Evolutionary conservation across 1,140 invertebrate species (phyloP).

Genomic region (Belonocnema kinseyi): DNA sequence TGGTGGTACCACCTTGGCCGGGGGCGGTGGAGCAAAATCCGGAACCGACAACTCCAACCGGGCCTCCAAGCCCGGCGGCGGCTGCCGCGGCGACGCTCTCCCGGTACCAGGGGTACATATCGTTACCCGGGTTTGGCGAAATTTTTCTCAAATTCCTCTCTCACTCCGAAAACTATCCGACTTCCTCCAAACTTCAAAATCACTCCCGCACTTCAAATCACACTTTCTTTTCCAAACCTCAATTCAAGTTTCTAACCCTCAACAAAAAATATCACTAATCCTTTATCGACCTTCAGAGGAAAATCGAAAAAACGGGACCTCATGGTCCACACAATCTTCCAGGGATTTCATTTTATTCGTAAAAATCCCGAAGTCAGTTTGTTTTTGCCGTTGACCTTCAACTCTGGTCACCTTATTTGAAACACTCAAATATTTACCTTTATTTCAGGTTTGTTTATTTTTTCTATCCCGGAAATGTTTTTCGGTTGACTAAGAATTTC

Average conservation of each 20-base stretch:
- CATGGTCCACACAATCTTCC: neutral
- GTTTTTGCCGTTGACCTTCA: neutral
- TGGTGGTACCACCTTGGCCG: slow-evolving; percentile 74
- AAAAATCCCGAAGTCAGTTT: neutral
- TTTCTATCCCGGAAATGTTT: too few relatives aligned
- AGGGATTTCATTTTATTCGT: too few relatives aligned
- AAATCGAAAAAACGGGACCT: neutral
- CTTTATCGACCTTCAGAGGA: neutral
- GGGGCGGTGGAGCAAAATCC: slow-evolving; percentile 72
- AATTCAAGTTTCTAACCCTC: too few relatives aligned
- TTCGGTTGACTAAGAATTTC: too few relatives aligned
- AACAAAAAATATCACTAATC: neutral
- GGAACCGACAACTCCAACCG: slow-evolving; percentile 73
- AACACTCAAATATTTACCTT: too few relatives aligned
- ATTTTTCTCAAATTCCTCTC: slow-evolving; percentile 45
- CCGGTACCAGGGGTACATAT: slow-evolving; percentile 84
- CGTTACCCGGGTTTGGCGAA: slow-evolving; percentile 60
- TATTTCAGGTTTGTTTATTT: too few relatives aligned
- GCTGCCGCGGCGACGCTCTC: slow-evolving; percentile 80
- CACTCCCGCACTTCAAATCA: too few relatives aligned
- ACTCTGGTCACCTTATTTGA: too few relatives aligned
- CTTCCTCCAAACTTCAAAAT: neutral
- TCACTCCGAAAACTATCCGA: neutral
- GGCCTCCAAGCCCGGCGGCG: slow-evolving; percentile 73
- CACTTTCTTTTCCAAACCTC: neutral